A percentile compares a stretch with the other conserved stretches of the same genome.
These are phyloP conservation scores for Patella vulgata DNA, from an alignment of 1,140 invertebrate genomes.

Conservation along the genomic window DNA sequence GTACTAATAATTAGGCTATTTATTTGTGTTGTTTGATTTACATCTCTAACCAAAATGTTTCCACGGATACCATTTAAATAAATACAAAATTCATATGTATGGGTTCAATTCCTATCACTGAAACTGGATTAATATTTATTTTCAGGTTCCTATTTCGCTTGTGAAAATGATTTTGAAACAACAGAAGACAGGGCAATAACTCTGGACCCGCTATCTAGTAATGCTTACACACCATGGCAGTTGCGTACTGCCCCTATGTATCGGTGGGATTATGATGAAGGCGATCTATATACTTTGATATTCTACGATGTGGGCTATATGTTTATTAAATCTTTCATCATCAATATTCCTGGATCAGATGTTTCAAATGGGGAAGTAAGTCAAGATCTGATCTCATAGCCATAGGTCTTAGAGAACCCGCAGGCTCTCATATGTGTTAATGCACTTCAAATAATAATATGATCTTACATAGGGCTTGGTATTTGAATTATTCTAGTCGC, in stretches of 20 bases:
- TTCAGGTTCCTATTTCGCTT: constrained; percentile 31
- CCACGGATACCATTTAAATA: neutral
- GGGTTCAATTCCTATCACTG: neutral
- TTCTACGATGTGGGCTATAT: constrained; percentile 32
- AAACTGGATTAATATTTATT: neutral
- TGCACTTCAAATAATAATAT: no score
- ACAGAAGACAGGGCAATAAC: constrained; percentile 9
- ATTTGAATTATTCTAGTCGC: no score
- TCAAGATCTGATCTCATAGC: neutral
- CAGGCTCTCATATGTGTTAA: no score
- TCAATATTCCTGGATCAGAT: constrained; percentile 32
- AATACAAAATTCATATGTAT: neutral
- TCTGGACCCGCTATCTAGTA: constrained; percentile 27
- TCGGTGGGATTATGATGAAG: constrained; percentile 15
- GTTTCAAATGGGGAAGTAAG: constrained; percentile 28
- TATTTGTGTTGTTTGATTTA: neutral
- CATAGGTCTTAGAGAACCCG: no score
- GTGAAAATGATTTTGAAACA: constrained; percentile 25
- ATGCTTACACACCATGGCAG: constrained; percentile 25
- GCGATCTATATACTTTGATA: constrained; percentile 26
- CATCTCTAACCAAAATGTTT: neutral
- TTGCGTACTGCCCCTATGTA: constrained; percentile 9
- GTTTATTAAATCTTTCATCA: constrained; percentile 19
- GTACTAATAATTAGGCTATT: neutral
- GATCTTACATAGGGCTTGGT: no score